Base-by-base conservation (phyloP, 1,140 invertebrate genomes). In the Drosophila elegans region DNA sequence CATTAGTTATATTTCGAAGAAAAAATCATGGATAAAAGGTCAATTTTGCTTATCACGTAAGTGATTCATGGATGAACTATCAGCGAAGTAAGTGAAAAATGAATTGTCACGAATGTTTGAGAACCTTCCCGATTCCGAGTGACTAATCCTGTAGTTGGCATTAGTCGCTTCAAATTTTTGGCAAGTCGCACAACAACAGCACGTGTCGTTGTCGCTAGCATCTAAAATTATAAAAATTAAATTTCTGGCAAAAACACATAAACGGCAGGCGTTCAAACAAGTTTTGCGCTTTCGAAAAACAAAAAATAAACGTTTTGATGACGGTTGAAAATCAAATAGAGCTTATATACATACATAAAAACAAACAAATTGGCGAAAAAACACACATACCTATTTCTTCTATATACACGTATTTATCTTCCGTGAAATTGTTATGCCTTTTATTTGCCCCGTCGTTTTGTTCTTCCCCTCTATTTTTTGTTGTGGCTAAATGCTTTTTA, bases 301-400 rank as follows among this genome's bases (percentile, higher is more conserved):
- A 52, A 52, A 13, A 61, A 41, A 16, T 61, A 64, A 25, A 44
- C 38, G 34, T 59, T 59, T 46, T 59, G 56, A 59, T 59, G 56
- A 48, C 44, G 53, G 21, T 32, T 21, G 41, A 36, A 66, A 44
- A 57, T 69, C 27, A 25, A 49, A 41, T 13, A 36, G 13, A 49
- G 36, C 66, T 49, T 71, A 72, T 57, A 72, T 49, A 72, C 61
- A 72, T 41, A 56, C 61, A 72, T 41, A 56, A 84, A 85, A 80
- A 85, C 62, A 85, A 85, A 85, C 81, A 84, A 68, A 60, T 42
- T 13, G 12, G 6, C 42, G 6, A 21, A 21, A 21, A 21, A 21
- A 21, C 5, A 11, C 2, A 51, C 60, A 36, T 25, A 41, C 55
- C 13, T 59, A 41, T 62, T 57, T 44, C 42, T 42, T 12, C 12